phyloP scores from a whole-genome alignment of 37 sponge, comb jelly and placozoan species.

The Geodia barretti region DNA sequence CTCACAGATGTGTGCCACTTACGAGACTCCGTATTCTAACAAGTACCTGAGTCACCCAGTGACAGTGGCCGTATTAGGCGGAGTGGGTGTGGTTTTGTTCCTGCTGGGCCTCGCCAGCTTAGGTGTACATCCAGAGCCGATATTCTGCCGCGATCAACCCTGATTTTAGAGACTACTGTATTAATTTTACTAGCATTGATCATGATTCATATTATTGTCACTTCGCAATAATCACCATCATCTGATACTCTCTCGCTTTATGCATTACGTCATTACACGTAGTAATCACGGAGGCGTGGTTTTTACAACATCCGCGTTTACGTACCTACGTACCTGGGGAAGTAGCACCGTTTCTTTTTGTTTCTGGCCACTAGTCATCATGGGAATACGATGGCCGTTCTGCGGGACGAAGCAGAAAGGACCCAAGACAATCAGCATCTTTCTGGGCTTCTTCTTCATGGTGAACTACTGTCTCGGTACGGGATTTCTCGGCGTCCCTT shows the following conservation, averaged over 20 bases:
- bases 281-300: too few species aligned
- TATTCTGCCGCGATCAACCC: neutral
- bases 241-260: too few species aligned
- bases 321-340: too few species aligned
- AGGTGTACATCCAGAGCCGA: slow-evolving; percentile 1
- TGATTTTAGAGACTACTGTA: too few species aligned
- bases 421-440: slow-evolving; percentile 54
- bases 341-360: too few species aligned
- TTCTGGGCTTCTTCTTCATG: slow-evolving; percentile 75
- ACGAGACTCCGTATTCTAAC: slow-evolving; percentile 60
- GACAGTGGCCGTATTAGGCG: neutral
- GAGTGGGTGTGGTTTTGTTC: slow-evolving; percentile 26
- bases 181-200: too few species aligned
- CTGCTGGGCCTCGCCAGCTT: slow-evolving; percentile 42
- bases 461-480: slow-evolving; percentile 81
- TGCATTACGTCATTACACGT: too few species aligned
- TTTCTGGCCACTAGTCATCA: neutral
- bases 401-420: neutral
- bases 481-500: slow-evolving; percentile 80
- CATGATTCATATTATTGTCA: too few species aligned
- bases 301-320: too few species aligned
- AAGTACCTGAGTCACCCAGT: slow-evolving; percentile 27
- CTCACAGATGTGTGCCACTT: neutral
- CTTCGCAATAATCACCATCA: too few species aligned
- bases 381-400: neutral